These are phyloP conservation scores for Drosophila sucinea DNA, from an alignment of 1,140 invertebrate species.

Conservation along the genomic window DNA sequence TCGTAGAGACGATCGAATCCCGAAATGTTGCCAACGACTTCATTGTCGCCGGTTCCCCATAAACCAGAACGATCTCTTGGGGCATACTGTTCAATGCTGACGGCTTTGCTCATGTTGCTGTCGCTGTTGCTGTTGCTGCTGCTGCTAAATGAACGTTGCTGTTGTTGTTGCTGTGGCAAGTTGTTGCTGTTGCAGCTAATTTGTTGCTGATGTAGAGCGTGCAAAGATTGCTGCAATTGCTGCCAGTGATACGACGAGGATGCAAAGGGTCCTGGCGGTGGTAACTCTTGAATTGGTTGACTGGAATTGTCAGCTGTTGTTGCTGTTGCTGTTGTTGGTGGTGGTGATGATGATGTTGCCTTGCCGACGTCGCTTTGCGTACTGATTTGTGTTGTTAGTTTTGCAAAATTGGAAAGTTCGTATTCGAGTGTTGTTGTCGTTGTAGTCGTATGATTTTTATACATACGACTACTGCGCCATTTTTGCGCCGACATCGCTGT, in stretches of 20 bases:
- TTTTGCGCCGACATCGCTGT: constrained; percentile 39
- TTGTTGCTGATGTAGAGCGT: constrained; percentile 54
- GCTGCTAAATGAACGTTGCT: constrained; percentile 41
- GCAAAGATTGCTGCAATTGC: constrained; percentile 60
- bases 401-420: constrained; percentile 82
- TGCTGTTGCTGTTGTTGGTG: not conserved
- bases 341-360: constrained; percentile 33
- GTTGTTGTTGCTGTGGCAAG: constrained; percentile 53
- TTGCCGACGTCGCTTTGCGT: constrained; percentile 67
- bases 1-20: constrained; percentile 65
- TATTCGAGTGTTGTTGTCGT: constrained; percentile 81
- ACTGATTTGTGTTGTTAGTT: constrained; percentile 81
- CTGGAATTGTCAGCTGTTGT: constrained; percentile 16
- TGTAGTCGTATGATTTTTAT: constrained; percentile 81
- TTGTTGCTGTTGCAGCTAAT: constrained; percentile 23
- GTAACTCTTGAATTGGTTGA: constrained; percentile 20
- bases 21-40: constrained; percentile 63
- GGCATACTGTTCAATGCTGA: constrained; percentile 27
- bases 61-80: constrained; percentile 70
- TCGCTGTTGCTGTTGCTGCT: constrained; percentile 29
- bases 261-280: constrained; percentile 40
- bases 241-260: constrained; percentile 68
- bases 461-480: constrained; percentile 76
- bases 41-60: constrained; percentile 69
- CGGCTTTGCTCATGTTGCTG: constrained; percentile 39